Base-by-base conservation (phyloP, 1,140 invertebrate species). In the Chrysoperla carnea region DNA sequence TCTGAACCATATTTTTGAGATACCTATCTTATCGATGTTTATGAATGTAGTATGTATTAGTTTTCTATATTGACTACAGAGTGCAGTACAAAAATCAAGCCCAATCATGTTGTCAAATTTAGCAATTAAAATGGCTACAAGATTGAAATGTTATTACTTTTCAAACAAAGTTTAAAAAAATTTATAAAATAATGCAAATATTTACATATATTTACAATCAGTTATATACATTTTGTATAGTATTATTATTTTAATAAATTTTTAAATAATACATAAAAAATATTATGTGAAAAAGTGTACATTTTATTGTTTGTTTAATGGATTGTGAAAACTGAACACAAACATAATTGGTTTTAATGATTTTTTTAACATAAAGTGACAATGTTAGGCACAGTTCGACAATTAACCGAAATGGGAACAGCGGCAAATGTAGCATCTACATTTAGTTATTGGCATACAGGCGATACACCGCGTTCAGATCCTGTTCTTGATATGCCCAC, bases 391-490 rank as follows among this genome's bases (percentile, higher is more conserved):
- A 12, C 31, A 11, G 31, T 33, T 11, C 8, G 31, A 33, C 31
- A 9, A 11, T 9, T 33, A 33, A 12, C 8, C 27, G 40, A 36
- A 29, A 47, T 43, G 42, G 42, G 46, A 40, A 40, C 45, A 39
- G 40, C 44, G 9, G 29, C 44, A n/a, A 46, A 46, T 43, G 33
- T 46, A 35, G 39, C 46, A 11, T 14, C 17, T 12, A 41, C 41
- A 14, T 47, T 47, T 36, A 36, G 40, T 5, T 46, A 43, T 31
- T 47, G 46, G 46, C 39, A 41, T n/a, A 29, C 45, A 13, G 45
- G 37, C 6, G 45, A 46, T 13, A 29, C 46, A 11, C 40, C 39
- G 29, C 39, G 11, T 37, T 41, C 7, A 37, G 38, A 9, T 40
- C 27, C 9, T 11, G 41, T 23, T 13, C 31, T 39, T 36, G 28